Conservation (phyloP, 2,113 vertebrate genomes). For the Ptyas mucosa region DNA sequence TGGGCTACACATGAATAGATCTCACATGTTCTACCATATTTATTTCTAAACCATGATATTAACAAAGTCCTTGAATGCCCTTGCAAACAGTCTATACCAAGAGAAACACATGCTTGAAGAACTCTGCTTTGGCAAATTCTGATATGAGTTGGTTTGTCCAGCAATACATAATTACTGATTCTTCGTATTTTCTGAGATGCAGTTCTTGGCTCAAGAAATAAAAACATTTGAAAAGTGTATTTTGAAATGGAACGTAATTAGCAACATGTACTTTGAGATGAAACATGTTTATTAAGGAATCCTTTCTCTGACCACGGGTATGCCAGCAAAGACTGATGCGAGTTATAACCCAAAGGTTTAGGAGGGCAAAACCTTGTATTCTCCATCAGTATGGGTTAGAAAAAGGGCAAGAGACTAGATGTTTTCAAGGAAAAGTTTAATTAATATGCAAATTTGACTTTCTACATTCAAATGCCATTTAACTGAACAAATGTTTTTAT, state of each 20-base stretch:
- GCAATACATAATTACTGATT: background rate
- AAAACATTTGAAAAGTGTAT: background rate
- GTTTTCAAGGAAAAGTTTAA: conserved; percentile 76
- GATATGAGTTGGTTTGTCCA: background rate
- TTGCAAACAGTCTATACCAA: background rate
- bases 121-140: background rate
- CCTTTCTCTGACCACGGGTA: background rate
- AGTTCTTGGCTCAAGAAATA: background rate
- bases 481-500: conserved; percentile 73
- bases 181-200: background rate
- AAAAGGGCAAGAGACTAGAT: conserved; percentile 70
- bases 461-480: conserved; percentile 76
- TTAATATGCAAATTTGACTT: conserved; percentile 78
- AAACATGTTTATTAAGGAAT: background rate
- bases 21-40: background rate
- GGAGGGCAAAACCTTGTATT: conserved; percentile 55
- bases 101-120: background rate
- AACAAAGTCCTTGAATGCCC: background rate
- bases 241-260: background rate
- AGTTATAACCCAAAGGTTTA: background rate
- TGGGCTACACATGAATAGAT: background rate
- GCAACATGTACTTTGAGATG: background rate
- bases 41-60: background rate
- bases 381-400: conserved; percentile 67
- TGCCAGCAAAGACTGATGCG: background rate